Conservation (phyloP, 2,797 vertebrate species). For the Melanotaenia trifasciata region DNA sequence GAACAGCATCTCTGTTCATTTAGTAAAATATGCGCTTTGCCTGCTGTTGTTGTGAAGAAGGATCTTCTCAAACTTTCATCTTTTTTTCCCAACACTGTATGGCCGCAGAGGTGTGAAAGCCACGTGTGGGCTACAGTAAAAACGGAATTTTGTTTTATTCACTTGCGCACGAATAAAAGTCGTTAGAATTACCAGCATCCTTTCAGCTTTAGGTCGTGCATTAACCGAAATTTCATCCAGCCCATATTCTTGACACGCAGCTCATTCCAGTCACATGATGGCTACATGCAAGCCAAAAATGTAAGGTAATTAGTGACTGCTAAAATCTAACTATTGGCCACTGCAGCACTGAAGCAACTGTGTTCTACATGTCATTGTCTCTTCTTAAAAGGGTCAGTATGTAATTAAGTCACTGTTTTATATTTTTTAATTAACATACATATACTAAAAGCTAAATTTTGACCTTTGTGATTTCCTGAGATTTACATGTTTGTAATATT, state of each 20-base stretch:
- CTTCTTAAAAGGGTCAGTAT: not conserved
- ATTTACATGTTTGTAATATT: not conserved
- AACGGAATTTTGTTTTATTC: constrained; percentile 37
- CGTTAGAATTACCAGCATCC: constrained; percentile 24
- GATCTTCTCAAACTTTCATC: constrained; percentile 59
- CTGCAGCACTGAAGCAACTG: constrained; percentile 12
- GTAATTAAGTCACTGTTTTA: not conserved
- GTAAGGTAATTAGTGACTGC: constrained; percentile 13
- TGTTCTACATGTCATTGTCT: not conserved
- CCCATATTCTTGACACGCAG: constrained; percentile 37
- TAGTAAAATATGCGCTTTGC: constrained; percentile 22
- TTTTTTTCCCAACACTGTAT: constrained; percentile 31
- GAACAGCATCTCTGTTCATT: constrained; percentile 39
- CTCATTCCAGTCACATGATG: constrained; percentile 23
- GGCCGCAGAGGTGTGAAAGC: constrained; percentile 75
- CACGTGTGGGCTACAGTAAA: constrained; percentile 81
- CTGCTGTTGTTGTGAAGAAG: constrained; percentile 24
- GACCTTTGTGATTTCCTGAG: constrained; percentile 1
- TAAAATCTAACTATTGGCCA: constrained; percentile 2
- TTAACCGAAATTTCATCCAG: constrained; percentile 42
- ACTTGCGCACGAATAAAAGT: constrained; percentile 14
- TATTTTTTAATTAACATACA: not conserved
- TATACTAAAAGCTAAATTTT: not conserved
- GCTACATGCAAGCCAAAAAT: constrained; percentile 15
- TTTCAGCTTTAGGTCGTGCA: constrained; percentile 36